Conservation (phyloP, 92 coral and sea anemone genomes). For the Diadumene lineata region DNA sequence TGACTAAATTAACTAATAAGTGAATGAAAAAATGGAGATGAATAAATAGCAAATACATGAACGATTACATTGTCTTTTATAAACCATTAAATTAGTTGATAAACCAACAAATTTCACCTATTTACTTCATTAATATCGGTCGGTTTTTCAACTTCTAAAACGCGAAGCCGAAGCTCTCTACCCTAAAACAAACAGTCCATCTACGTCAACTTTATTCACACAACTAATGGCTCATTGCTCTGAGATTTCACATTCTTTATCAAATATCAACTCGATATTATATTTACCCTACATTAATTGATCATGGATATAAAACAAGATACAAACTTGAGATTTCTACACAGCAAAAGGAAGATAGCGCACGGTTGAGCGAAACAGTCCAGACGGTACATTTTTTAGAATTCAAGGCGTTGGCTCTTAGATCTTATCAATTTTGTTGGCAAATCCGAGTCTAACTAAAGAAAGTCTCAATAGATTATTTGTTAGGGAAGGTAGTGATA, state of each 20-base stretch:
- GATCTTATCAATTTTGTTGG: too few relatives aligned
- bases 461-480: too few relatives aligned
- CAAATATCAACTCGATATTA: background rate
- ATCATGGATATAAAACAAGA: background rate
- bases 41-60: background rate
- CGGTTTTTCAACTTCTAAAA: background rate
- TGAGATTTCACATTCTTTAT: background rate
- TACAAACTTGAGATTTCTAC: background rate
- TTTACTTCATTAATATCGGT: too few relatives aligned
- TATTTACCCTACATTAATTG: background rate
- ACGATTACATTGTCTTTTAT: background rate
- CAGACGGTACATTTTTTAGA: too few relatives aligned
- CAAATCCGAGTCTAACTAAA: too few relatives aligned
- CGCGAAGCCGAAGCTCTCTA: background rate
- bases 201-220: background rate
- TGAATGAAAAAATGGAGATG: background rate
- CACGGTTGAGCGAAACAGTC: too few relatives aligned
- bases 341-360: too few relatives aligned
- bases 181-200: background rate
- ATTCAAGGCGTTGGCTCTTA: too few relatives aligned
- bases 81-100: background rate
- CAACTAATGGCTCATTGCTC: background rate
- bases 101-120: too few relatives aligned
- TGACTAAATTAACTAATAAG: background rate
- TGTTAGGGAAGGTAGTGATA: too few relatives aligned